Evolutionary conservation across 64 coral and sea anemone genomes (phyloP), one percentile per base, ranked within the genome.

Genomic region (Dendrophyllia cribrosa): DNA sequence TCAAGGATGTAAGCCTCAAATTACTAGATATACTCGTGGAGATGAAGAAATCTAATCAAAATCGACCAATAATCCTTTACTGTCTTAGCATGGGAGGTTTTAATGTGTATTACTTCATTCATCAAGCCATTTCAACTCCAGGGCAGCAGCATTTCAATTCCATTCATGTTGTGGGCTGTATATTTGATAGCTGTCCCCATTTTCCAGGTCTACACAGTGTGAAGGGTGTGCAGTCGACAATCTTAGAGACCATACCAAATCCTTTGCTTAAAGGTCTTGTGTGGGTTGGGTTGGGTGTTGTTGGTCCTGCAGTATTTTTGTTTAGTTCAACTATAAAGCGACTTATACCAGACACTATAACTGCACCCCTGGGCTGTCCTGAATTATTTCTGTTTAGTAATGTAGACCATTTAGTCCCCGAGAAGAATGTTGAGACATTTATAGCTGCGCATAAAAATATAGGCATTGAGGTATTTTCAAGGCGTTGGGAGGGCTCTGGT

Each of bases 161-260:
- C 43, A 84, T 84, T 14, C 43, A 67, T 67, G 20, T 84, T 5
- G 21, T 68, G 17, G 80, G 80, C 6, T 84, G 80, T 67, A 68
- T 84, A 67, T 84, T 84, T 67, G 80, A 84, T 44, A 84, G 80
- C 19, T 84, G 80, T 22, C 80, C 80, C 21, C 80, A 84, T 67
- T 84, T 84, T 84, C 80, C 80, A 6, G 80, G 80, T 22, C 3
- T 49, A 3, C 80, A 84, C 1, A 84, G 80, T 63, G 9, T 84
- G 12, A 50, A 47, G 21, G 80, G 80, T 50, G n/a, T 51, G 0
- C 80, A 68, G 62, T 84, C 80, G 12, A 67, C 80, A 84, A 67
- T 84, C 9, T 14, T 84, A 50, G 80, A 84, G 50, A 67, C 44
- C 43, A 68, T 84, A 19, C 80, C 80, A 67, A 84, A 84, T 67